Base-by-base conservation (phyloP, 2,113 vertebrate genomes). In the Phoxinus phoxinus region DNA sequence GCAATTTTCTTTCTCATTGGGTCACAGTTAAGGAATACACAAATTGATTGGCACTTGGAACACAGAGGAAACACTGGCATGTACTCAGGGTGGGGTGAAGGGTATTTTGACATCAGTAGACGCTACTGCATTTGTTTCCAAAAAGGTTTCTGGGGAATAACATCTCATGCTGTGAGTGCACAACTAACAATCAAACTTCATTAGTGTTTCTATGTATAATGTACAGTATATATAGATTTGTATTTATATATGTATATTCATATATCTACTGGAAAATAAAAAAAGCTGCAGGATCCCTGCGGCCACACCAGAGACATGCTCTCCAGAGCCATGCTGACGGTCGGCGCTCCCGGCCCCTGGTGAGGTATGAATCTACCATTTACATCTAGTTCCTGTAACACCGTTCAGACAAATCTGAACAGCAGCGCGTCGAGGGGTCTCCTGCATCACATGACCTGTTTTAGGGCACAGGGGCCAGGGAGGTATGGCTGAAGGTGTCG, bases 31-130 rank as follows among this genome's bases (percentile, higher is more conserved):
- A 93, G 93, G 93, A 94, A 92, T 94, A 95, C 95, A 95, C 95
- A 94, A 94, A 93, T 92, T 94, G 91, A 94, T 96, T 97, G 96
- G 96, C 96, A 97, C 95, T 96, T 96, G 93, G 92, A 96, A 95
- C 95, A 94, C 92, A 93, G 94, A 93, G 93, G 88, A 91, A 91
- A 93, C 92, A 94, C 93, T 91, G 94, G 93, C 92, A 93, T 94
- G 90, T 92, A 93, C 92, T 85, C 30, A 63, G 83, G 88, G 74
- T 90, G 84, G 86, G 25, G 53, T 12, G 86, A 71, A 61, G 85
- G 85, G 87, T 78, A 11, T 90, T 86, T 2, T 90, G 89, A 92
- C 93, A 91, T 92, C 92, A 89, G 92, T 87, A 89, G 91, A 93
- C 75, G 84, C 91, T 92, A 91, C 92, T 94, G 93, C 91, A 88